Conservation (phyloP, 2,797 vertebrate genomes). For the Microcaecilia unicolor region DNA sequence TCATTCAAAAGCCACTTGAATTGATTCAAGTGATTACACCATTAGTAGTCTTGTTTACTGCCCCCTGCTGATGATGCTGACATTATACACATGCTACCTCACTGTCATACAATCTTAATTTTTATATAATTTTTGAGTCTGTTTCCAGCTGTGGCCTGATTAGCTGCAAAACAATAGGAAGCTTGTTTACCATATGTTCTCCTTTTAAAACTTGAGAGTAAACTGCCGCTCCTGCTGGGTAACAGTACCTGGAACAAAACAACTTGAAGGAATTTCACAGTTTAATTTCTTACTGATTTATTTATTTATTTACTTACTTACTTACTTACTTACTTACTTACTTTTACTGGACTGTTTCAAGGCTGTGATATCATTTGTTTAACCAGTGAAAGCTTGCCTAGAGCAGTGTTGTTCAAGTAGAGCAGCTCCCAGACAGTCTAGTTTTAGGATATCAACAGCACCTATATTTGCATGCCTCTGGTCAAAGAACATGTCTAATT, state of each 20-base stretch:
- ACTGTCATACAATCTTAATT: neutral
- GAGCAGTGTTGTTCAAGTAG: too few relatives aligned
- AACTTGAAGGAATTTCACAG: slow-evolving; percentile 24
- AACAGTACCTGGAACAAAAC: slow-evolving; percentile 29
- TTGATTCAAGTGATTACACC: slow-evolving; percentile 7
- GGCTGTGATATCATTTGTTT: too few relatives aligned
- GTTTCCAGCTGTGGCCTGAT: slow-evolving; percentile 42
- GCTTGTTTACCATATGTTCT: slow-evolving; percentile 38
- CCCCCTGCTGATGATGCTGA: neutral
- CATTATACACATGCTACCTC: neutral
- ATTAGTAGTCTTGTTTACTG: neutral
- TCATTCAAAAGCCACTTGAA: neutral
- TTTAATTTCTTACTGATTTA: too few relatives aligned
- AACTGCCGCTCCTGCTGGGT: slow-evolving; percentile 38
- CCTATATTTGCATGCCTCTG: too few relatives aligned
- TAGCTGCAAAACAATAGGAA: slow-evolving; percentile 38
- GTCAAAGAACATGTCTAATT: too few relatives aligned
- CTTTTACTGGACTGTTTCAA: too few relatives aligned
- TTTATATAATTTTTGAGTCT: slow-evolving; percentile 7
- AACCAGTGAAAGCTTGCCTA: too few relatives aligned
- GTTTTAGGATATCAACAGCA: too few relatives aligned
- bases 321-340: too few relatives aligned
- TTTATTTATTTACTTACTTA: too few relatives aligned
- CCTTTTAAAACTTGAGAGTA: slow-evolving; percentile 28
- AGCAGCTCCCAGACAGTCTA: too few relatives aligned